These are phyloP conservation scores for Lasioglossum lativentre DNA, from an alignment of 2,888 invertebrate species.

Conservation along the genomic window DNA sequence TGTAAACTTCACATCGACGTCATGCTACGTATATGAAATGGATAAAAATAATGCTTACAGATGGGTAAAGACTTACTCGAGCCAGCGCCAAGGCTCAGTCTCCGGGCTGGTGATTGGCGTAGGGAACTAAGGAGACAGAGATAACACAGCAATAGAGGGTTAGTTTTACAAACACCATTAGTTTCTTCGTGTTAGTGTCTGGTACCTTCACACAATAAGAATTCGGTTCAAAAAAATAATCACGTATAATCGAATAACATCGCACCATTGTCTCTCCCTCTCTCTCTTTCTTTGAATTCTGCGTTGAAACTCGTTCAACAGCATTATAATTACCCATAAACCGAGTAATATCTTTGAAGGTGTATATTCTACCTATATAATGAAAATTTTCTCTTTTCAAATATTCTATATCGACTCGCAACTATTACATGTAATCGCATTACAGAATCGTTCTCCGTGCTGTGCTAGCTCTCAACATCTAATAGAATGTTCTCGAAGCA, in stretches of 20 bases:
- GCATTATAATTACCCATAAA: constrained; percentile 12
- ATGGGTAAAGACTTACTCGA: constrained; percentile 89
- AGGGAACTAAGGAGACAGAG: constrained; percentile 90
- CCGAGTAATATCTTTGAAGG: constrained; percentile 49
- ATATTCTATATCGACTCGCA: background rate
- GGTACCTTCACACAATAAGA: constrained; percentile 70
- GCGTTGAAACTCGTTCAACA: background rate
- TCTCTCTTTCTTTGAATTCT: background rate
- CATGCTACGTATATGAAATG: constrained; percentile 71
- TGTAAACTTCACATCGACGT: constrained; percentile 49
- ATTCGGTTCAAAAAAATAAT: constrained; percentile 38
- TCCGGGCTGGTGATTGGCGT: constrained; percentile 95
- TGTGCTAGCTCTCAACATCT: constrained; percentile 67
- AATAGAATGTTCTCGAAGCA: constrained; percentile 44
- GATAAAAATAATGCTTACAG: constrained; percentile 76
- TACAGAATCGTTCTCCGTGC: constrained; percentile 56
- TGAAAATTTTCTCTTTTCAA: background rate
- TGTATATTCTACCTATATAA: background rate
- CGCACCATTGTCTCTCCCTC: constrained; percentile 12
- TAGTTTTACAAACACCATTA: constrained; percentile 71
- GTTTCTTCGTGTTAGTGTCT: constrained; percentile 62
- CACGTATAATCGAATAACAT: background rate
- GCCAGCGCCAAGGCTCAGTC: constrained; percentile 96
- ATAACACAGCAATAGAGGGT: constrained; percentile 79
- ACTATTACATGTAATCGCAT: background rate